phyloP scores from a whole-genome alignment of 1,140 invertebrate species.

The Nixonia krombeini region DNA sequence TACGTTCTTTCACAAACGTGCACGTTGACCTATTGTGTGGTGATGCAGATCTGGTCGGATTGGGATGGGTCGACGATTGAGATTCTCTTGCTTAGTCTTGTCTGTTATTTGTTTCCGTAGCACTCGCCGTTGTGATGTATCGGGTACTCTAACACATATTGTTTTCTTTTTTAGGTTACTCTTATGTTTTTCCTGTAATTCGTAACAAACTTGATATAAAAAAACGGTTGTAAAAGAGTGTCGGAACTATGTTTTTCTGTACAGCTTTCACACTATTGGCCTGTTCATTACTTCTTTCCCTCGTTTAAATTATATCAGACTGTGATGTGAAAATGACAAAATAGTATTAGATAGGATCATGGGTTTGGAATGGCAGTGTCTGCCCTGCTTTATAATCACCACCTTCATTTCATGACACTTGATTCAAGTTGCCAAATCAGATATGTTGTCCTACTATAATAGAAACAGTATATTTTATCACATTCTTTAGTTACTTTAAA shows the following conservation, averaged over 20 bases:
- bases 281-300: not conserved
- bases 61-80: conserved; percentile 4
- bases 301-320: not conserved
- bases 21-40: conserved; percentile 6
- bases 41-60: not conserved
- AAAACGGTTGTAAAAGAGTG: not conserved
- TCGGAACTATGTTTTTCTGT: not conserved
- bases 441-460: not conserved
- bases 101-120: not conserved
- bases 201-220: too few species aligned
- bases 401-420: conserved; percentile 3
- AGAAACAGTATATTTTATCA: not conserved
- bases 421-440: conserved; percentile 3
- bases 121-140: not conserved
- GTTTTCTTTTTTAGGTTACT: conserved; percentile 1
- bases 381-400: not conserved
- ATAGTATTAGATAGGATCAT: not conserved
- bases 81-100: not conserved
- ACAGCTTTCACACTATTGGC: too few species aligned
- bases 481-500: too few species aligned
- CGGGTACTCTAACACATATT: not conserved
- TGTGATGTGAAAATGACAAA: not conserved
- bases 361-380: conserved; percentile 8
- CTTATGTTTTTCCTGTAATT: not conserved
- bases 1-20: not conserved